Evolutionary conservation across 2,113 vertebrate species (phyloP), one percentile per base, ranked within the genome.

Genomic region (Geococcyx californianus): DNA sequence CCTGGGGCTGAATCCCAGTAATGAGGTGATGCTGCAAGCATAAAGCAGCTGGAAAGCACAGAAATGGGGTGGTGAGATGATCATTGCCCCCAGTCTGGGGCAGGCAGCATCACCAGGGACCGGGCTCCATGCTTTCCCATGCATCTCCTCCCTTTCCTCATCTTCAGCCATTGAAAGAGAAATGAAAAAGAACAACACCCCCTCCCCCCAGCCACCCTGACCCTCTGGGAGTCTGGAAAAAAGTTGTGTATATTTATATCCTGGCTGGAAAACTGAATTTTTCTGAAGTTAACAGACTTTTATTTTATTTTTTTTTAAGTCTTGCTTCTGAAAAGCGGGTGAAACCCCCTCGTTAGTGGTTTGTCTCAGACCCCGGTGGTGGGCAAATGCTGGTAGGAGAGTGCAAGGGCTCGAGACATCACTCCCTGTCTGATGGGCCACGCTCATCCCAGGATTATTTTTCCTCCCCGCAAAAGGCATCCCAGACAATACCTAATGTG

Each of bases 401-500:
- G 49, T 29, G 40, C 56, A 64, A 16, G 49, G 55, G 21, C 18
- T 72, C 1, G 0, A 52, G 52, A 18, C 42, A 36, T 56, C 40
- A 1, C 13, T 74, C 73, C 36, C 38, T 3, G 7, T 33, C 74
- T 4, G 1, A 52, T 1, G 0, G 26, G 16, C 40, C 59, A 17
- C 9, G 1, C 26, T 84, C 64, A 86, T 17, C 44, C 72, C 9
- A 0, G 60, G 47, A 56, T 78, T 29, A 42, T 24, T 79, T 84
- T 24, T 20, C 60, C 64, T 74, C 31, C 55, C 88, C 1, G 2
- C 62, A 87, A 47, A 89, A 84, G 40, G 14, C 68, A 58, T 82
- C 87, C 80, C 93, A 92, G 94, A 94, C 91, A 68, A 94, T 73
- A 75, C 77, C 91, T 82, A 94, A 95, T 81, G 19, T 25, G 2